phyloP scores from a whole-genome alignment of 2,797 vertebrate species.

The Bovichtus diacanthus region DNA sequence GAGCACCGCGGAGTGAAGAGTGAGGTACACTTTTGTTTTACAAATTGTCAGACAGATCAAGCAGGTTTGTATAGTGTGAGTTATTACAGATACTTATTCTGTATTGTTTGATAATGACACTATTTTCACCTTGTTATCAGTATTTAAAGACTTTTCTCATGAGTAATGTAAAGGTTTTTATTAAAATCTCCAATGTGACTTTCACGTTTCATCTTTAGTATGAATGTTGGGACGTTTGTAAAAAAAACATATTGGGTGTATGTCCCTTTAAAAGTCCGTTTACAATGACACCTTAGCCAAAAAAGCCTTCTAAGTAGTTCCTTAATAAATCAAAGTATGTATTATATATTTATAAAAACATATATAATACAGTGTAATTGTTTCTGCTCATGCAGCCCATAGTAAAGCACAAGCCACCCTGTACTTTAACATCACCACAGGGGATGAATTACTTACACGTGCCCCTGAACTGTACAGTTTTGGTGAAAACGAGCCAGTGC shows the following conservation, averaged over 20 bases:
- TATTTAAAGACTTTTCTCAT: not conserved
- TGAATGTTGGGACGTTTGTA: not conserved
- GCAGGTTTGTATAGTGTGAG: not conserved
- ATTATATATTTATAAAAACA: too few relatives aligned
- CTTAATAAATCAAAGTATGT: constrained; percentile 1
- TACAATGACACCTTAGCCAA: too few relatives aligned
- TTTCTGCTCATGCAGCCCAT: constrained; percentile 2
- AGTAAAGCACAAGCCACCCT: not conserved
- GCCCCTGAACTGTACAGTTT: constrained; percentile 16
- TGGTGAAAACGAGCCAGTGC: constrained; percentile 31
- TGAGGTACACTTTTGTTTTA: constrained; percentile 42
- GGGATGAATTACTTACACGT: constrained; percentile 7
- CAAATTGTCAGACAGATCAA: constrained; percentile 3
- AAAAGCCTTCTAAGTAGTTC: not conserved
- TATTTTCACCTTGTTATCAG: not conserved
- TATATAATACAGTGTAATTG: not conserved
- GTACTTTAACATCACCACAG: not conserved
- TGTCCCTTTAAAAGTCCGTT: not conserved
- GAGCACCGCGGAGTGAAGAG: constrained; percentile 31
- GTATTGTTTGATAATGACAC: not conserved
- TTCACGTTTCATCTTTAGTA: not conserved
- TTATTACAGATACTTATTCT: not conserved
- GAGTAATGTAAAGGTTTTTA: not conserved
- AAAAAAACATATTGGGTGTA: not conserved
- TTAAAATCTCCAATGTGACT: not conserved